These are phyloP conservation scores for Plusia festucae DNA, from an alignment of 2,888 invertebrate genomes.

Conservation along the genomic window DNA sequence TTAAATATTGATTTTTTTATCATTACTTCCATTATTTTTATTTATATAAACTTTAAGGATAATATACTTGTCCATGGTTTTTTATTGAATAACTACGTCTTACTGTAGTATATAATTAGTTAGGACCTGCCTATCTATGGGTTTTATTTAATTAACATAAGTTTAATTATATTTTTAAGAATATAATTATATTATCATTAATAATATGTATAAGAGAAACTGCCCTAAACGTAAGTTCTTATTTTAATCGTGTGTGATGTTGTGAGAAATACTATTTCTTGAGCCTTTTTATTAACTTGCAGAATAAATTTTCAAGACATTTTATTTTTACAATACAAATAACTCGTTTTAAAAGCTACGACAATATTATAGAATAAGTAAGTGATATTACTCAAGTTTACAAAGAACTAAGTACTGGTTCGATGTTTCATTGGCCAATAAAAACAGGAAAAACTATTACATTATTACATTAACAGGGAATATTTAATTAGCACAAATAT, in stretches of 20 bases:
- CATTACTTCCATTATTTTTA: too few species aligned
- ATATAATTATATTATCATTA: too few species aligned
- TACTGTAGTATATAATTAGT: neutral
- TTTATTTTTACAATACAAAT: neutral
- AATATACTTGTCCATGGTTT: neutral
- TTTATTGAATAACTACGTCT: constrained; percentile 1
- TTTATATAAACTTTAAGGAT: too few species aligned
- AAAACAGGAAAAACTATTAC: neutral
- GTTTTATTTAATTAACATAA: neutral
- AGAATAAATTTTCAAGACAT: neutral
- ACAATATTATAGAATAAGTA: constrained; percentile 2
- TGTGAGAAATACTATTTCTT: neutral
- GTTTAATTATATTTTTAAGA: neutral
- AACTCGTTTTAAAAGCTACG: neutral
- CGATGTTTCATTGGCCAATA: neutral
- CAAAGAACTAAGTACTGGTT: neutral
- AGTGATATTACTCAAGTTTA: neutral
- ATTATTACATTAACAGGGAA: too few species aligned
- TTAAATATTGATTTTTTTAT: too few species aligned
- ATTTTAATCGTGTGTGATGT: constrained; percentile 1
- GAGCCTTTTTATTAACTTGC: too few species aligned
- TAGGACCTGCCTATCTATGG: neutral
- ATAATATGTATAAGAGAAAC: neutral
- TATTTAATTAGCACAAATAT: constrained; percentile 4
- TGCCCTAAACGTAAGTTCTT: constrained; percentile 4